A percentile compares a stretch with the other conserved stretches of the same genome.
Conservation (phyloP, 2,888 invertebrate species). For the Drosophila rubida region DNA sequence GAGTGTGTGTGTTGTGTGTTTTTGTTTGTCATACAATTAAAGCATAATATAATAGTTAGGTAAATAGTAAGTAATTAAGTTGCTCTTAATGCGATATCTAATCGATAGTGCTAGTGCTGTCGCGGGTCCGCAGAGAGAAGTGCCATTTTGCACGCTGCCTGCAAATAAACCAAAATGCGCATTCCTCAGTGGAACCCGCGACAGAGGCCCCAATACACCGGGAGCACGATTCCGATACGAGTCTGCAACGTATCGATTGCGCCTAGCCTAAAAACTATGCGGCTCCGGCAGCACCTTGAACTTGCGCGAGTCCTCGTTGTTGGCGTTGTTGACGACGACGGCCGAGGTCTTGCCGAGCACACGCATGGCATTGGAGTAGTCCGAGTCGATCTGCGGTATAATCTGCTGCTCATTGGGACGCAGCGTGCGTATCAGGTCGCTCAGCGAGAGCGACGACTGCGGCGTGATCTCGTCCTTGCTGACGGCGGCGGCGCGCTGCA, state of each 20-base stretch:
- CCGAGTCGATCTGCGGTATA: conserved; percentile 85
- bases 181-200: conserved; percentile 74
- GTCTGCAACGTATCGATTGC: not conserved
- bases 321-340: conserved; percentile 62
- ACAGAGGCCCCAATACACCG: conserved; percentile 14
- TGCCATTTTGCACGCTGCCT: conserved; percentile 48
- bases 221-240: not conserved
- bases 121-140: conserved; percentile 72
- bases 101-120: conserved; percentile 29
- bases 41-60: conserved; percentile 50
- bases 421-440: conserved; percentile 84
- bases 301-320: conserved; percentile 66
- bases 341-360: conserved; percentile 83
- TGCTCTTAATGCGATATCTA: conserved; percentile 27
- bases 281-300: conserved; percentile 57
- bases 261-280: conserved; percentile 41
- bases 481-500: conserved; percentile 52
- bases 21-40: conserved; percentile 75
- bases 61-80: conserved; percentile 43
- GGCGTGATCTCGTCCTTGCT: conserved; percentile 82
- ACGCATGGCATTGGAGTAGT: conserved; percentile 85
- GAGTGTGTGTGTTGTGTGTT: conserved; percentile 20
- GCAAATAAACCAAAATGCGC: conserved; percentile 54
- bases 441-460: conserved; percentile 84
- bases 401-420: conserved; percentile 84